Base-by-base conservation (phyloP, 2,888 invertebrate species). In the Drosophila prostipennis region DNA sequence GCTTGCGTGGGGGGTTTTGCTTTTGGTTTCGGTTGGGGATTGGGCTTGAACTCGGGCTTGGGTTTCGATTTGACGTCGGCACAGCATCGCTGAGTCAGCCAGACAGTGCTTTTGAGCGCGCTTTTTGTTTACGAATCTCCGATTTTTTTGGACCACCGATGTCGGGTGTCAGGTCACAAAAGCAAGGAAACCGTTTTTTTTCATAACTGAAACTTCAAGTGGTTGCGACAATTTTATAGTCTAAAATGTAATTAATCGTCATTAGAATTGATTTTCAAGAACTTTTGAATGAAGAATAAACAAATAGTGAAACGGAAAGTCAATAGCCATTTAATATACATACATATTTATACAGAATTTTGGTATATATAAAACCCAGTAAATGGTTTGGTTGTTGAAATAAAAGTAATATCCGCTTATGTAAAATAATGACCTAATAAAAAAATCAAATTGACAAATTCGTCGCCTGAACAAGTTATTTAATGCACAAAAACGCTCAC, bases 11-110 rank as follows among this genome's bases (percentile, higher is more conserved):
- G 79, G 78, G 55, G 23, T 70, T 79, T 60, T 43, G 51, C 48
- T 58, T 56, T 58, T 52, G 36, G 42, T 48, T 39, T 58, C 34
- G 46, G 46, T 54, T n/a, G 54, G 46, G 39, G 26, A 34, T 34
- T 48, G 57, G 58, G 57, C 40, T 34, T 61, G 36, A 32, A 37
- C 56, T 60, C 36, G 49, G 51, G 65, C 60, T 60, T 60, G 49
- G 37, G 48, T 55, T 51, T 69, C 51, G 54, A 45, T 52, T 56
- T 49, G 53, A 34, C 48, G 55, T 45, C 45, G 45, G 23, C 67
- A 46, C 78, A 78, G 78, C 81, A 84, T 79, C 82, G 74, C 76
- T 82, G 82, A 85, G 78, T 85, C 82, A 79, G 85, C 57, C 60
- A 45, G 39, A 43, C 26, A 48, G 40, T 39, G 72, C 26, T 71